Conservation (phyloP, 2,797 vertebrate species). For the Anisognathus igniventris region DNA sequence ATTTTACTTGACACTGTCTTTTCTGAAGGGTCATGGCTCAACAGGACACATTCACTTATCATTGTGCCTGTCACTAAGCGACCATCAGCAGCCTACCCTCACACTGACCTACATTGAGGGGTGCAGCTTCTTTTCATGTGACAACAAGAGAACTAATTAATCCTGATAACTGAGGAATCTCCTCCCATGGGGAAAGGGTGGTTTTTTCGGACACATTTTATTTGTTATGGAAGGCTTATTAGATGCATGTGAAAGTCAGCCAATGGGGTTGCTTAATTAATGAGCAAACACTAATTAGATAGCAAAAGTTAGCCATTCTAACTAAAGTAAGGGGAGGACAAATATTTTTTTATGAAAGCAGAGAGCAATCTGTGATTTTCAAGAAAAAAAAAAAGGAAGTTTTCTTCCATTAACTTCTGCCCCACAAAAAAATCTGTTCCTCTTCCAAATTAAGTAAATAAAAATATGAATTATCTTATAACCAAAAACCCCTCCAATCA, state of each 20-base stretch:
- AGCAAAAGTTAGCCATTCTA: not conserved
- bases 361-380: not conserved
- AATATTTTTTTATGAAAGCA: not conserved
- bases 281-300: not conserved
- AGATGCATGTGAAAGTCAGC: not conserved
- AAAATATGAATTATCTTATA: not conserved
- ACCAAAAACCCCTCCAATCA: not conserved
- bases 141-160: slow-evolving; percentile 68
- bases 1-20: slow-evolving; percentile 62
- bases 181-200: not conserved
- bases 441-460: not conserved
- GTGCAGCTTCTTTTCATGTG: slow-evolving; percentile 57
- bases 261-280: not conserved
- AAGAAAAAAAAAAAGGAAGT: not conserved
- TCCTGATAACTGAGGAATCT: slow-evolving; percentile 60
- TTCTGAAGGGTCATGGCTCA: slow-evolving; percentile 66
- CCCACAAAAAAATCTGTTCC: not conserved
- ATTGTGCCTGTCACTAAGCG: slow-evolving; percentile 64
- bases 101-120: slow-evolving; percentile 60
- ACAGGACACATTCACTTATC: slow-evolving; percentile 67
- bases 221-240: slow-evolving; percentile 22
- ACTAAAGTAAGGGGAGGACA: not conserved
- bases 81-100: slow-evolving; percentile 69
- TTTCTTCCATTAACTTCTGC: not conserved
- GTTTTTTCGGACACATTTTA: not conserved